These are phyloP conservation scores for Leptinotarsa peninsularis DNA, from an alignment of 2,888 invertebrate species.

Conservation along the genomic window DNA sequence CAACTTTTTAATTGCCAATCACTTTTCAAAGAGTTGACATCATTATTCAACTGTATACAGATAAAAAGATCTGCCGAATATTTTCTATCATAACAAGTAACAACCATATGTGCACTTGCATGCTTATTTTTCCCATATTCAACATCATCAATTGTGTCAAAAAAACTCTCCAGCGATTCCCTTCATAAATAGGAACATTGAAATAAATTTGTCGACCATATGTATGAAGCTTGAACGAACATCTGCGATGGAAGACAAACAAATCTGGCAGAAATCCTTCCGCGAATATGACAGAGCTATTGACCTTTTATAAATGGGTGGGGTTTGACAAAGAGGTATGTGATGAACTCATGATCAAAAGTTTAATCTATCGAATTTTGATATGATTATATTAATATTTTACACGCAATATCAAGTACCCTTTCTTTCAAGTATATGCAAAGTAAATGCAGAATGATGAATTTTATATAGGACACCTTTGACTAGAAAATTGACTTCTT, in stretches of 20 bases:
- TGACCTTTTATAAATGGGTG: constrained; percentile 13
- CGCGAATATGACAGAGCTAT: constrained; percentile 25
- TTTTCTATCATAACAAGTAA: background rate
- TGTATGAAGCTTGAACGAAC: constrained; percentile 18
- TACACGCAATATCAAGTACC: too few relatives aligned
- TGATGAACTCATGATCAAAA: background rate
- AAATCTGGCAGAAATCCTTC: constrained; percentile 28
- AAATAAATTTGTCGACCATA: constrained; percentile 22
- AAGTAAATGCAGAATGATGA: too few relatives aligned
- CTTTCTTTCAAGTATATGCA: too few relatives aligned
- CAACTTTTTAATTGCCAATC: too few relatives aligned
- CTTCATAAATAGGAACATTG: constrained; percentile 21
- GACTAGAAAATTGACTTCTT: too few relatives aligned
- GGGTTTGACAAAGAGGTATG: background rate
- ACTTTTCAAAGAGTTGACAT: too few relatives aligned
- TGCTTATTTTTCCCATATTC: constrained; percentile 1
- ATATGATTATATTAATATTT: too few relatives aligned
- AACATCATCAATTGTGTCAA: constrained; percentile 10
- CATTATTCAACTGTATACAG: too few relatives aligned
- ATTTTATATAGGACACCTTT: too few relatives aligned
- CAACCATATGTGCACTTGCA: constrained; percentile 1
- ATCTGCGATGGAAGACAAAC: constrained; percentile 24
- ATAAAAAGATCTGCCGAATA: too few relatives aligned
- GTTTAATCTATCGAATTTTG: background rate
- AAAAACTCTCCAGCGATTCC: constrained; percentile 21